These are phyloP conservation scores for Embiotoca jacksoni DNA, from an alignment of 2,113 vertebrate species.

Conservation along the genomic window DNA sequence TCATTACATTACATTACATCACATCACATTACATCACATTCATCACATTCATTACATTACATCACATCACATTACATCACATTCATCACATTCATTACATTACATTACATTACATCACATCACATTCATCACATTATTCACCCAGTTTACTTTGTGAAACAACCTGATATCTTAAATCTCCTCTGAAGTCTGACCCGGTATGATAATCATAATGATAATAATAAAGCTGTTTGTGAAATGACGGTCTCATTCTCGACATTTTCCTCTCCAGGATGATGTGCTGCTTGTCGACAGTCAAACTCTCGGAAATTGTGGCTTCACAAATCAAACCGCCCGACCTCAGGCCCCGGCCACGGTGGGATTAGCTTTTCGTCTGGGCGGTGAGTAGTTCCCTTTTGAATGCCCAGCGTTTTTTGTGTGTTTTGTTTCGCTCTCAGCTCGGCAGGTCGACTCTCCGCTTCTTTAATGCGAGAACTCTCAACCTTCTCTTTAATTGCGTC, in stretches of 20 bases:
- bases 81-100: too few species aligned
- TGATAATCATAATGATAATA: not conserved
- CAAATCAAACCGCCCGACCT: slow-evolving; percentile 92
- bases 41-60: too few species aligned
- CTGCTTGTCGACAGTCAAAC: slow-evolving; percentile 90
- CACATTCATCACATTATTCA: not conserved
- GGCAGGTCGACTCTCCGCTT: not conserved
- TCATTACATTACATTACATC: too few species aligned
- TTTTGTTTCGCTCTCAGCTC: not conserved
- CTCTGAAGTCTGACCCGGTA: not conserved
- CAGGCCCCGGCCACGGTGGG: slow-evolving; percentile 92
- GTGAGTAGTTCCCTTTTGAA: slow-evolving; percentile 67
- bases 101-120: too few species aligned
- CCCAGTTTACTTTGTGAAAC: not conserved
- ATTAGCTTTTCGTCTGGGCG: slow-evolving; percentile 88
- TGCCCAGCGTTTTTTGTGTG: too few species aligned
- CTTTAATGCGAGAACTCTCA: not conserved
- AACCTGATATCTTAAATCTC: not conserved
- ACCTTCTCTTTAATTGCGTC: not conserved
- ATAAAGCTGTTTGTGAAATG: too few species aligned
- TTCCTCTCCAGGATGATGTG: slow-evolving; percentile 87
- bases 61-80: too few species aligned
- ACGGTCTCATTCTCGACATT: not conserved
- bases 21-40: too few species aligned
- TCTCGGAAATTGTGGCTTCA: slow-evolving; percentile 92